Evolutionary conservation across 2,797 vertebrate genomes (phyloP), one percentile per base, ranked within the genome.

Genomic region (Chrosomus eos): DNA sequence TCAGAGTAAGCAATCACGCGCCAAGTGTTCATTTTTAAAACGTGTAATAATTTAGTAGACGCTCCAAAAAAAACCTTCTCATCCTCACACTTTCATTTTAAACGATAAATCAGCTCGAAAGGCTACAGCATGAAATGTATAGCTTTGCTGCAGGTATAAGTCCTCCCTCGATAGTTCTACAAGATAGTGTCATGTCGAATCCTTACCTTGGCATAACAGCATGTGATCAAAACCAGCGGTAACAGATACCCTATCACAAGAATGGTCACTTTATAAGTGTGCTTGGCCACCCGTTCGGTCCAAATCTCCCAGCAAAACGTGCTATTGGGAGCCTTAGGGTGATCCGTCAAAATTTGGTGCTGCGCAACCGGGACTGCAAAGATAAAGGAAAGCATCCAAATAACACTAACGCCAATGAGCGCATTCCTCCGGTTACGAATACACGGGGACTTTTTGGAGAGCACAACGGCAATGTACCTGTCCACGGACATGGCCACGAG

Each of bases 291-390:
- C 2, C 92, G 89, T 0, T 90, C 87, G 23, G 90, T 78, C 95
- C 97, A 96, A 14, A 88, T 80, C 87, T 97, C 96, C 96, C 96
- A 97, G 92, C 97, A 97, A 91, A 97, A 97, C 3, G 96, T 95
- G 71, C 94, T 94, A 92, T 96, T 97, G 5, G 95, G 95, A 19
- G 96, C 96, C 3, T 86, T 81, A 18, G 88, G 91, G 76, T 96
- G 93, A 26, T 80, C 87, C 0, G 88, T 94, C 1, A 97, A 89
- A 31, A 89, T 91, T 83, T 97, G 95, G 84, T 97, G 95, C 91
- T 94, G 95, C 1, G 95, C 96, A 85, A 96, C 95, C 0, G 96
- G 96, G 40, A 96, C 91, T 45, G 96, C 94, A 28, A 94, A 92
- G 86, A 95, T 75, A 23, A 96, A 86, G 0, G 96, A 95, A 82